phyloP scores from a whole-genome alignment of 2,113 vertebrate genomes.

The Grallaria varia region DNA sequence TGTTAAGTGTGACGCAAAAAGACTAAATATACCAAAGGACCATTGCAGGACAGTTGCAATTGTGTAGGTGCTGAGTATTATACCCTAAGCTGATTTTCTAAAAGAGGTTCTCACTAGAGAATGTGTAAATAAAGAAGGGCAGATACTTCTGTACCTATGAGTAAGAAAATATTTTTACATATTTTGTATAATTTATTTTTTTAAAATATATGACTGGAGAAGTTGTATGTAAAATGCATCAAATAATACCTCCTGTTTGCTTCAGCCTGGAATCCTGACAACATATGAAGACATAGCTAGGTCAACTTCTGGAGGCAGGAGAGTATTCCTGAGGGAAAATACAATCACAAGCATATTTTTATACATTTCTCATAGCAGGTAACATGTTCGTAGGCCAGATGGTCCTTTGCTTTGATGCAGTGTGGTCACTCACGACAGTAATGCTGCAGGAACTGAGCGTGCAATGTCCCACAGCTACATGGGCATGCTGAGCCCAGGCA shows the following conservation, averaged over 20 bases:
- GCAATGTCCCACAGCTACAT: accelerated
- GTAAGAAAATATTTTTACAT: neutral
- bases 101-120: neutral
- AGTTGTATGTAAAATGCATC: neutral
- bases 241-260: neutral
- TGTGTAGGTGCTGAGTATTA: neutral
- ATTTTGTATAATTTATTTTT: neutral
- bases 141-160: neutral
- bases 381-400: accelerated
- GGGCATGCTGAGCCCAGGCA: neutral
- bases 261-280: neutral
- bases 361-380: neutral
- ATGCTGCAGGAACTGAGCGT: neutral
- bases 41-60: neutral
- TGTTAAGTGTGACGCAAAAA: neutral
- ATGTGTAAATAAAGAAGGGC: neutral
- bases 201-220: neutral
- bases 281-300: neutral
- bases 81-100: neutral
- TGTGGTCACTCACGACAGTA: neutral
- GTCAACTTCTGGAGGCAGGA: neutral
- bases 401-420: neutral
- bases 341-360: neutral
- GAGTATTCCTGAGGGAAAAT: neutral
- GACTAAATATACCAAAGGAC: neutral